Conservation (phyloP, 2,888 invertebrate species). For the Pterobdella sp. region DNA sequence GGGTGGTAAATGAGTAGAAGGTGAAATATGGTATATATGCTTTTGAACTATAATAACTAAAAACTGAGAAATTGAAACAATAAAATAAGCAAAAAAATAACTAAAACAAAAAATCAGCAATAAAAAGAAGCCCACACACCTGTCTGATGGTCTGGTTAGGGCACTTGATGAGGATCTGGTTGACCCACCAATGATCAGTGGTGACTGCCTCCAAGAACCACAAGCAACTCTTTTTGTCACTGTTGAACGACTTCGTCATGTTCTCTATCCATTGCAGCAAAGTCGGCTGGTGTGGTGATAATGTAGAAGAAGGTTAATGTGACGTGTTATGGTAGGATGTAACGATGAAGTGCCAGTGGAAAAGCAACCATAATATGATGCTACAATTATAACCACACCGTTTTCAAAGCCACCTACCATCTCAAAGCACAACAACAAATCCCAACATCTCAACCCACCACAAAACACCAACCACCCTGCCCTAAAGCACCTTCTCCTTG, state of each 20-base stretch:
- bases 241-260: conserved; percentile 85
- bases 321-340: too few relatives aligned
- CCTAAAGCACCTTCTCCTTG: conserved; percentile 76
- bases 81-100: background rate
- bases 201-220: conserved; percentile 91
- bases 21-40: background rate
- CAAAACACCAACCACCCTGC: too few relatives aligned
- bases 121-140: conserved; percentile 50
- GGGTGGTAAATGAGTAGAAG: background rate
- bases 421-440: conserved; percentile 15
- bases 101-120: background rate
- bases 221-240: conserved; percentile 60
- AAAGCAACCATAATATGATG: too few relatives aligned
- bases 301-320: background rate
- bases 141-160: conserved; percentile 92
- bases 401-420: background rate
- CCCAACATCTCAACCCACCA: background rate
- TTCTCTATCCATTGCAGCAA: conserved; percentile 94
- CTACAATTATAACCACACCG: too few relatives aligned
- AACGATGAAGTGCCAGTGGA: too few relatives aligned
- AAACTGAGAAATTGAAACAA: background rate
- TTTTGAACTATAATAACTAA: background rate
- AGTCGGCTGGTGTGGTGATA: conserved; percentile 61
- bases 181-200: conserved; percentile 87
- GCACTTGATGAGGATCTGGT: conserved; percentile 85